These are phyloP conservation scores for Corapipo altera DNA, from an alignment of 2,113 vertebrate species.

Conservation along the genomic window DNA sequence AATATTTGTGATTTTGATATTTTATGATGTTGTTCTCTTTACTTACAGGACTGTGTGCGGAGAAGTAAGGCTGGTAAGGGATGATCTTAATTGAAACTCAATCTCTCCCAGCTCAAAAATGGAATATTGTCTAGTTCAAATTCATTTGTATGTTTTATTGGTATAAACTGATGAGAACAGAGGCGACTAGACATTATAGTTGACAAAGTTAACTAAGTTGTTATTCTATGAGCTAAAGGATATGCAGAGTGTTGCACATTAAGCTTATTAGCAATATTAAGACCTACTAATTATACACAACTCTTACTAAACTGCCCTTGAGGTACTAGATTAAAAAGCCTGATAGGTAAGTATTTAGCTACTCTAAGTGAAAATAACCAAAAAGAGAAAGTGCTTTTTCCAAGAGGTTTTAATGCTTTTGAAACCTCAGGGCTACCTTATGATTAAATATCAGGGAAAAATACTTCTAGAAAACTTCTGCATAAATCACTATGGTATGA, in stretches of 20 bases:
- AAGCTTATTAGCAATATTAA: not conserved
- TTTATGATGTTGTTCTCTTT: not conserved
- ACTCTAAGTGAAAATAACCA: not conserved
- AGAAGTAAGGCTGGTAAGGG: not conserved
- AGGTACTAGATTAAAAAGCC: not conserved
- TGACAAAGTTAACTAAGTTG: not conserved
- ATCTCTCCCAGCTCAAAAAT: not conserved
- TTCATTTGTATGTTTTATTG: not conserved
- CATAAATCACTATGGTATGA: not conserved
- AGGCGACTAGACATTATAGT: not conserved
- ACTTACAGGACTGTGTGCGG: not conserved
- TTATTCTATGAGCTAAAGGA: not conserved
- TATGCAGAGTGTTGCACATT: not conserved
- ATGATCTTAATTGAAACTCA: not conserved
- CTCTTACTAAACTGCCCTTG: not conserved
- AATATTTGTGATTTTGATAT: not conserved
- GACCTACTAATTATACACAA: not conserved
- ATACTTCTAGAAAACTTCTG: not conserved
- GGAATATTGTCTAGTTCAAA: not conserved
- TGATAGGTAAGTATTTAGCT: not conserved
- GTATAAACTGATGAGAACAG: not conserved
- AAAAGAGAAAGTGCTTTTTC: not conserved
- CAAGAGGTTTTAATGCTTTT: not conserved
- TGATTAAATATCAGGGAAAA: not conserved
- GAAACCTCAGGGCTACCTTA: not conserved